Conservation (phyloP, 2,797 vertebrate genomes). For the Lycodopsis pacificus region DNA sequence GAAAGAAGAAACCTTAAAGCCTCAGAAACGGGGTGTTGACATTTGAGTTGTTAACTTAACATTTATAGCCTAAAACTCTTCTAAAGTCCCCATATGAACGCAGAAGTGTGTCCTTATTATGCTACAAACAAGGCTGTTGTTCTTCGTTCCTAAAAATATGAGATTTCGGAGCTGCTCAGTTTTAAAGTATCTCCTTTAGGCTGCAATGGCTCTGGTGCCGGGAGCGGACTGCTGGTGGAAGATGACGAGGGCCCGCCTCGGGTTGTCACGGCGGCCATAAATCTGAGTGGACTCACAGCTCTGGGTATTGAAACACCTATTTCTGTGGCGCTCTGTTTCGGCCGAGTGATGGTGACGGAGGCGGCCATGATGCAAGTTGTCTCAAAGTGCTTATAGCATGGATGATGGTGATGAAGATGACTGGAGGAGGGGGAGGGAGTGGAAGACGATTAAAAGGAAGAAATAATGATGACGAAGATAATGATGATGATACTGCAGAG, state of each 20-base stretch:
- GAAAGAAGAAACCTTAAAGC: neutral
- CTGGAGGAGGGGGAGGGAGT: neutral
- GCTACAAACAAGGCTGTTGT: slow-evolving; percentile 2
- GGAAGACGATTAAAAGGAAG: neutral
- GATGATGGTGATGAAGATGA: slow-evolving; percentile 7
- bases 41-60: neutral
- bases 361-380: slow-evolving; percentile 12
- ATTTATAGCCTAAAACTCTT: neutral
- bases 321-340: neutral
- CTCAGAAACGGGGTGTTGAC: neutral
- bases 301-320: slow-evolving; percentile 4
- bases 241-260: slow-evolving; percentile 37
- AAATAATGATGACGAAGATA: neutral
- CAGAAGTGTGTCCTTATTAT: neutral
- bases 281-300: slow-evolving; percentile 19
- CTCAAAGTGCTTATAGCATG: slow-evolving; percentile 5
- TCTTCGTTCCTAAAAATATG: neutral
- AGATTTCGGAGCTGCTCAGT: slow-evolving; percentile 4
- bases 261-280: slow-evolving; percentile 42
- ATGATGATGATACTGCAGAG: slow-evolving; percentile 16
- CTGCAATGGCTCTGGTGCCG: slow-evolving; percentile 24
- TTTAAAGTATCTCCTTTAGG: slow-evolving; percentile 25
- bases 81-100: neutral
- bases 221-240: slow-evolving; percentile 12
- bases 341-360: slow-evolving; percentile 1